A percentile compares a stretch with the other conserved stretches of the same genome.
Evolutionary conservation across 2,888 invertebrate species (phyloP).

Genomic region (Ennomos erosarius): DNA sequence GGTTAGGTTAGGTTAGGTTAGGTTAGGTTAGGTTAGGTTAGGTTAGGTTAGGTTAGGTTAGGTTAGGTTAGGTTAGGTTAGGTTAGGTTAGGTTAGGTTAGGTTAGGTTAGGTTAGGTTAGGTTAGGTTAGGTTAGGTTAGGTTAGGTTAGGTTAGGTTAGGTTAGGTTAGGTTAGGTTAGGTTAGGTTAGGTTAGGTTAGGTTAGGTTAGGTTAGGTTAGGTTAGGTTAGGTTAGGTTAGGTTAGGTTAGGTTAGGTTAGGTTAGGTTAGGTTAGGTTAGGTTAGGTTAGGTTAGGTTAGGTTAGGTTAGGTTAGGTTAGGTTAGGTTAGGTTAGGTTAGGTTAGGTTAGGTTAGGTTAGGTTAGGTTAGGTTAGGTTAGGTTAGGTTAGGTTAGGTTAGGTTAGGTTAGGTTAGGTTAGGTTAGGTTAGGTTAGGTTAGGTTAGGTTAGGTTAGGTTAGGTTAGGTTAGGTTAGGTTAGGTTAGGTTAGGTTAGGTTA

Average conservation of each 20-base stretch:
- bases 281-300: slow-evolving; percentile 13
- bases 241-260: slow-evolving; percentile 14
- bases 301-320: slow-evolving; percentile 19
- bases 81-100: slow-evolving; percentile 10
- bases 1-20: slow-evolving; percentile 9
- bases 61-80: slow-evolving; percentile 11
- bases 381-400: slow-evolving; percentile 19
- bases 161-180: slow-evolving; percentile 14
- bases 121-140: slow-evolving; percentile 9
- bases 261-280: slow-evolving; percentile 9
- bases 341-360: slow-evolving; percentile 22
- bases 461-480: slow-evolving; percentile 25
- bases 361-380: slow-evolving; percentile 24
- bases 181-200: slow-evolving; percentile 12
- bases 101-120: slow-evolving; percentile 10
- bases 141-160: slow-evolving; percentile 18
- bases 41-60: slow-evolving; percentile 10
- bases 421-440: slow-evolving; percentile 24
- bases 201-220: slow-evolving; percentile 12
- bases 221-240: slow-evolving; percentile 12
- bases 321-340: slow-evolving; percentile 20
- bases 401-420: slow-evolving; percentile 17
- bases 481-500: slow-evolving; percentile 24
- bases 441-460: slow-evolving; percentile 24
- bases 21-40: slow-evolving; percentile 10